A percentile compares a stretch with the other conserved stretches of the same genome.
These are phyloP conservation scores for Hyposoter dolosus DNA, from an alignment of 2,888 invertebrate genomes.

Conservation along the genomic window DNA sequence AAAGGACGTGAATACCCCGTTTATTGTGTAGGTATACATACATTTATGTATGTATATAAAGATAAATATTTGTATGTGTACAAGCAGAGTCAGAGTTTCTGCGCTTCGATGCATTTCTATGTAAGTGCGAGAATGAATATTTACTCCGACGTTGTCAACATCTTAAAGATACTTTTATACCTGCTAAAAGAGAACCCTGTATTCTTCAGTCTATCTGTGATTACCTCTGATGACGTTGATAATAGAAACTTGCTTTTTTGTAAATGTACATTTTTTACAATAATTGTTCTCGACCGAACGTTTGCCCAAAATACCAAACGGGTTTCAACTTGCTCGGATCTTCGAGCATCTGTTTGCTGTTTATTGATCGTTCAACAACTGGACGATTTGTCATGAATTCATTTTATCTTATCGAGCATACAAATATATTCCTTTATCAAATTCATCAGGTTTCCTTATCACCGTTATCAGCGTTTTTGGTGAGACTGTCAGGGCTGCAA, in stretches of 20 bases:
- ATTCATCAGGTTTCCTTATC: constrained; percentile 42
- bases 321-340: neutral
- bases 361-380: neutral
- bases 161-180: constrained; percentile 23
- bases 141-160: constrained; percentile 44
- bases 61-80: neutral
- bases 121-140: constrained; percentile 57
- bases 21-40: constrained; percentile 19
- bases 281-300: neutral
- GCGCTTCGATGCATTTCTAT: constrained; percentile 61
- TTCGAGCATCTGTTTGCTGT: neutral
- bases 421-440: constrained; percentile 38
- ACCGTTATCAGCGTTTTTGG: constrained; percentile 24
- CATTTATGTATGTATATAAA: neutral
- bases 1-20: constrained; percentile 62
- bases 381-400: neutral
- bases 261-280: neutral
- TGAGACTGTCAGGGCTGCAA: neutral
- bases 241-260: no score
- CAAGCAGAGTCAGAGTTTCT: constrained; percentile 21
- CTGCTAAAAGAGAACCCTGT: constrained; percentile 3
- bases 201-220: constrained; percentile 5
- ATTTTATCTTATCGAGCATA: constrained; percentile 44
- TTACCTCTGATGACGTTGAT: neutral
- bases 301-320: neutral